phyloP scores from a whole-genome alignment of 2,888 invertebrate species.

The Apamea sordens region DNA sequence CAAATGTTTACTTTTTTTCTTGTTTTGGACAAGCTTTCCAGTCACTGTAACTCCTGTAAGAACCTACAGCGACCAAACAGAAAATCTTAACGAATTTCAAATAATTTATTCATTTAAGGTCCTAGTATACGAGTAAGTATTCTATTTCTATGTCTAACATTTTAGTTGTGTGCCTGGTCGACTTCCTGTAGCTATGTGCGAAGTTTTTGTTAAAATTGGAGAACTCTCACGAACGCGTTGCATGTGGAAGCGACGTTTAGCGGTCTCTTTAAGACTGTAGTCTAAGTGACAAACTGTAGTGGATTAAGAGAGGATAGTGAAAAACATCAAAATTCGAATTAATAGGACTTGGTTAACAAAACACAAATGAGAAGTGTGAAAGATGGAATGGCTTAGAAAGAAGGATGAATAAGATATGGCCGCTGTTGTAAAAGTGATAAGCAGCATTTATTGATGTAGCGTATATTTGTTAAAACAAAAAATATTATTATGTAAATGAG shows the following conservation, averaged over 20 bases:
- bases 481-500: not conserved
- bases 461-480: not conserved
- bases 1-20: not conserved
- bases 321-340: not conserved
- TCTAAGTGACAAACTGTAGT: not conserved
- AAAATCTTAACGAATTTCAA: not conserved
- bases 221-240: constrained; percentile 43
- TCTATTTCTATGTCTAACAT: not conserved
- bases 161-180: constrained; percentile 17
- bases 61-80: too few species aligned
- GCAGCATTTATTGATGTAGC: not conserved
- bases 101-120: constrained; percentile 2
- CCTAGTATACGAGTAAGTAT: too few species aligned
- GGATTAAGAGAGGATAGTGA: not conserved
- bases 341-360: not conserved
- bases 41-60: not conserved
- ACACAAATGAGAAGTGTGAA: not conserved
- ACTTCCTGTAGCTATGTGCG: constrained; percentile 10
- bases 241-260: constrained; percentile 45
- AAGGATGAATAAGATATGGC: not conserved
- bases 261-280: constrained; percentile 31
- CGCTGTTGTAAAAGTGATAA: not conserved
- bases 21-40: not conserved
- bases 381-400: too few species aligned
- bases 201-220: constrained; percentile 45